Conservation (phyloP, 2,113 vertebrate genomes). For the Cyanoramphus novaezelandiae region DNA sequence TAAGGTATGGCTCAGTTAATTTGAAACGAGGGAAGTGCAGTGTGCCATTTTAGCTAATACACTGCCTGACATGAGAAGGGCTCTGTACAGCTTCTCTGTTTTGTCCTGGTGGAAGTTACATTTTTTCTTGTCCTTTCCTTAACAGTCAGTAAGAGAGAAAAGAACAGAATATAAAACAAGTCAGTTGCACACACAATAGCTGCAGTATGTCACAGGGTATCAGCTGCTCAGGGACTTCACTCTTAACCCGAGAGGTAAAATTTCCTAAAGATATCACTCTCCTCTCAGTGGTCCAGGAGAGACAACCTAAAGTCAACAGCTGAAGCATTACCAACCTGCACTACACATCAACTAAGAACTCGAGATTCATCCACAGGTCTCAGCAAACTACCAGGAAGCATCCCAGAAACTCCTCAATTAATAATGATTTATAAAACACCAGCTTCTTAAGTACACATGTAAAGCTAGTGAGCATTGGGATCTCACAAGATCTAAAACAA, state of each 20-base stretch:
- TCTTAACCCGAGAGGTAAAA: neutral
- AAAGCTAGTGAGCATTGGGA: neutral
- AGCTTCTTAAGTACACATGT: neutral
- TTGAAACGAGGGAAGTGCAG: neutral
- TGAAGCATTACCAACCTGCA: neutral
- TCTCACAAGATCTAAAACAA: neutral
- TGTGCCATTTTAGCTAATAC: neutral
- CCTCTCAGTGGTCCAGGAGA: neutral
- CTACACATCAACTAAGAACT: neutral
- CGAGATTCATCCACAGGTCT: neutral
- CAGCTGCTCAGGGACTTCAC: neutral
- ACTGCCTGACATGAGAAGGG: neutral
- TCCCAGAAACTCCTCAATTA: neutral
- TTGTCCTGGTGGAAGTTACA: neutral
- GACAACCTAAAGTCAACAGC: neutral
- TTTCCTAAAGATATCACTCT: neutral
- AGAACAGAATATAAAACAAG: neutral
- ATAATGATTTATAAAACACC: neutral
- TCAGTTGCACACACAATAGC: accelerated
- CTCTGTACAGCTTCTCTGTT: neutral
- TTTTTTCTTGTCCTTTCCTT: neutral
- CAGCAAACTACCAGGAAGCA: neutral
- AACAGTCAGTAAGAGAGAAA: neutral
- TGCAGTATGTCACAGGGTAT: neutral
- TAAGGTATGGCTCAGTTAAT: neutral